These are phyloP conservation scores for Synergus umbraculus DNA, from an alignment of 2,888 invertebrate species.

Conservation along the genomic window DNA sequence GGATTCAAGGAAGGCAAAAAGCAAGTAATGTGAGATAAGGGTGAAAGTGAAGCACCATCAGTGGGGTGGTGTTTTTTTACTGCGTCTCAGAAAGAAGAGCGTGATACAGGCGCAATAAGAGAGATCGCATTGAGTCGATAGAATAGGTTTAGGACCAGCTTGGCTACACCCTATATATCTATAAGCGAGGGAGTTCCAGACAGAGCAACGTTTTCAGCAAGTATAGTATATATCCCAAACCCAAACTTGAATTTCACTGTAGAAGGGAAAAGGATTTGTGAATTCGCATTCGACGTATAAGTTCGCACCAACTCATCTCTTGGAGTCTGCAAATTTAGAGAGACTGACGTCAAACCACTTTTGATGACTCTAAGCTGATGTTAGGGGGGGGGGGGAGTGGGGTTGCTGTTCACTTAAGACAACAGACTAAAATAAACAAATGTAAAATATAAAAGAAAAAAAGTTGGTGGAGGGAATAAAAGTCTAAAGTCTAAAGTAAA, in stretches of 20 bases:
- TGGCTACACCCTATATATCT: conserved; percentile 35
- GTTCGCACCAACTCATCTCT: conserved; percentile 2
- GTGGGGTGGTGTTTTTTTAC: conserved; percentile 36
- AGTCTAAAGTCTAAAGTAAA: neutral
- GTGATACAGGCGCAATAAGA: conserved; percentile 40
- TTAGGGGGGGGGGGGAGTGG: neutral
- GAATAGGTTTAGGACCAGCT: conserved; percentile 27
- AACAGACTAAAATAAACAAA: conserved; percentile 28
- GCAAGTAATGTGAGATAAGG: conserved; percentile 37
- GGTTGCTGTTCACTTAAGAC: conserved; percentile 26
- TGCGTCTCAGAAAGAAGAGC: conserved; percentile 22
- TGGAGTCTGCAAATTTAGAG: conserved; percentile 23
- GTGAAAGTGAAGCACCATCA: conserved; percentile 34
- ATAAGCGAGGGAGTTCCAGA: conserved; percentile 38
- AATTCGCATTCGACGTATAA: conserved; percentile 31
- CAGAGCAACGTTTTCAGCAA: conserved; percentile 43
- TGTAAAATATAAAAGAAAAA: neutral
- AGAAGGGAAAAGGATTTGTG: conserved; percentile 45
- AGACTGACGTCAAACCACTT: conserved; percentile 29
- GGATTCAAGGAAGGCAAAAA: conserved; percentile 14
- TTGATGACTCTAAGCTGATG: conserved; percentile 26
- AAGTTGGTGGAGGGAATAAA: neutral
- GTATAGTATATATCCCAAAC: conserved; percentile 20
- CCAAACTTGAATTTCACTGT: conserved; percentile 43
- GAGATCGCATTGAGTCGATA: conserved; percentile 37